Percentiles rank a stretch among this genome's conserved stretches.
These are phyloP conservation scores for Lithophane semibrunnea DNA, from an alignment of 2,888 invertebrate species.

Conservation along the genomic window DNA sequence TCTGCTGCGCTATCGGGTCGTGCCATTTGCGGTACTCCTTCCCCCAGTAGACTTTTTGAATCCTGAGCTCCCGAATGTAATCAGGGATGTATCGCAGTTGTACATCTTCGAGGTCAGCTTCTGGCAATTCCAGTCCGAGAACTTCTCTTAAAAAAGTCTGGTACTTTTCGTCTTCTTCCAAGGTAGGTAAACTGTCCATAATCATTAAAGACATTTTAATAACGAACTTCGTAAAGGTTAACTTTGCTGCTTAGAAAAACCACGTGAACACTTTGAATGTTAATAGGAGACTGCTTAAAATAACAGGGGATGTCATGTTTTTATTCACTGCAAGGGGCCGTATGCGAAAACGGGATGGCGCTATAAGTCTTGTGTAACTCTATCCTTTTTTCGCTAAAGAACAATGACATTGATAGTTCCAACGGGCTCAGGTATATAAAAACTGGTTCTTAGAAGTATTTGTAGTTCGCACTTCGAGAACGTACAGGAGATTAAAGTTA, in stretches of 20 bases:
- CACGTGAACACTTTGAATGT: not conserved
- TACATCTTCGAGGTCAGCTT: not conserved
- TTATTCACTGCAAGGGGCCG: not conserved
- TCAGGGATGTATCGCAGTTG: constrained; percentile 18
- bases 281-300: constrained; percentile 2
- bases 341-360: not conserved
- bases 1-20: not conserved
- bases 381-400: not conserved
- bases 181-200: constrained; percentile 6
- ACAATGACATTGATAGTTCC: not conserved
- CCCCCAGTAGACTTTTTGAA: not conserved
- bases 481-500: not conserved
- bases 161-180: not conserved
- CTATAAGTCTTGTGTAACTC: not conserved
- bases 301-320: not conserved
- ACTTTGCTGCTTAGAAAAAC: not conserved
- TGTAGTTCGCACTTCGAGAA: not conserved
- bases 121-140: not conserved
- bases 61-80: constrained; percentile 10
- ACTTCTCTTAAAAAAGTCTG: not conserved
- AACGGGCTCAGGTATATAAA: not conserved
- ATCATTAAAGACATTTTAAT: not conserved
- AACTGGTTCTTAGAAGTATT: not conserved
- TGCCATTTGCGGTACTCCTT: not conserved
- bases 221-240: not conserved